Base-by-base conservation (phyloP, 2,888 invertebrate genomes). In the Phragmatobia fuliginosa region DNA sequence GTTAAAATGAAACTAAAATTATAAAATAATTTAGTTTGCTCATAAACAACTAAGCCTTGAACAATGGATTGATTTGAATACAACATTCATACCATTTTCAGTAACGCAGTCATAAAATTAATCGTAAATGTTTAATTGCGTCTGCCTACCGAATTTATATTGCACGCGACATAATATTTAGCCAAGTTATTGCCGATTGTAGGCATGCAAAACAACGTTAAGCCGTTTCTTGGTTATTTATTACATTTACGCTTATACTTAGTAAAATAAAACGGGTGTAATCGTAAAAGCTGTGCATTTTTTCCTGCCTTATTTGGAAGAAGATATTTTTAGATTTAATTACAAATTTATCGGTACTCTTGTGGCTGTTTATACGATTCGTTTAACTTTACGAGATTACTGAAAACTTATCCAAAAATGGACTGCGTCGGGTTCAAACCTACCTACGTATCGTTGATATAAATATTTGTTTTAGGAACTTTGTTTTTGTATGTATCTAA, bases 151-250 rank as follows among this genome's bases (percentile, higher is more conserved):
- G 78, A 83, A 86, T 84, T 87, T 85, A 83, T 85, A 83, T 73
- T 80, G 87, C 91, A 92, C 91, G 92, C 91, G 89, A 92, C 91
- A 84, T 87, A 89, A 89, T 91, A 89, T 90, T 91, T 90, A 88
- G 88, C 87, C 82, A 87, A 86, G 81, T 81, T 83, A 82, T 78
- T 76, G 78, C 83, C 80, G 87, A 91, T 89, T 89, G 88, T 80
- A 74, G 84, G 83, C 91, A 90, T 90, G 91, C 90, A 79, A 90
- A 88, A 87, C 84, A 81, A 79, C 84, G 78, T 81, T 85, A 84
- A 87, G 79, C 82, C 80, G 75, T 85, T 88, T 85, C 84, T 83
- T 80, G 75, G 75, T 85, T 85, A 84, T 87, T 88, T 84, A 81
- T 83, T 80, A 79, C 76, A 71, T 61, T 75, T 71, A 71, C 61